Evolutionary conservation across 2,888 invertebrate genomes (phyloP), one percentile per base, ranked within the genome.

Genomic region (Xestia sexstrigata): DNA sequence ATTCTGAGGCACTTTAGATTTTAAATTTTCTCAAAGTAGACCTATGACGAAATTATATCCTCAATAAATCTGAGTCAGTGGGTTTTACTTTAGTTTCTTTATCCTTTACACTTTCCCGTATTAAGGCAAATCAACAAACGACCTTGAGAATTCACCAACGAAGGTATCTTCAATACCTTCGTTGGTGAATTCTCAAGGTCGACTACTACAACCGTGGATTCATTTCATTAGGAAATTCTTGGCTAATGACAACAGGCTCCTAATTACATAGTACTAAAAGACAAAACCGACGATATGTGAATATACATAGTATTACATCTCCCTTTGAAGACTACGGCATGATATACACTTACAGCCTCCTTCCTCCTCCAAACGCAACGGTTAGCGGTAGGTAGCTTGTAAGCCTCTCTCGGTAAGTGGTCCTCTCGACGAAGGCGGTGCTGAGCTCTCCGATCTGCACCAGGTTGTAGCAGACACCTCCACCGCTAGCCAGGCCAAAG

Each of bases 391-490:
- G 77, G 63, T 91, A 92, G 79, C 94, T 95, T 49, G 95, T 93
- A 0, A 92, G 85, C 63, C 90, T 88, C 9, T 94, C 90, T 23
- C 90, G 92, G 78, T 92, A 92, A 4, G 90, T 91, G 1, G 95
- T 96, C 47, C 96, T 92, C 78, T 97, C 97, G 39, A 97, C 97
- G 88, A 98, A 96, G 13, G 97, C 91, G 0, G 97, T 97, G 77
- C 97, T 97, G 60, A 97, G 95, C 86, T 97, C 97, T 9, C 97
- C 97, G 86, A 97, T 97, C 87, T 97, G 97, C 76, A 97, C 97
- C 78, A 97, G 94, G 89, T 97, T 97, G 89, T 97, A 95, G 71
- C 97, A 97, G 2, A 97, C 93, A 1, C 97, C 96, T 5, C 94
- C 92, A 0, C 96, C 97, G 63, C 97, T 96, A 17, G 96, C 88